Base-by-base conservation (phyloP, 2,113 vertebrate species). In the Nicator chloris region DNA sequence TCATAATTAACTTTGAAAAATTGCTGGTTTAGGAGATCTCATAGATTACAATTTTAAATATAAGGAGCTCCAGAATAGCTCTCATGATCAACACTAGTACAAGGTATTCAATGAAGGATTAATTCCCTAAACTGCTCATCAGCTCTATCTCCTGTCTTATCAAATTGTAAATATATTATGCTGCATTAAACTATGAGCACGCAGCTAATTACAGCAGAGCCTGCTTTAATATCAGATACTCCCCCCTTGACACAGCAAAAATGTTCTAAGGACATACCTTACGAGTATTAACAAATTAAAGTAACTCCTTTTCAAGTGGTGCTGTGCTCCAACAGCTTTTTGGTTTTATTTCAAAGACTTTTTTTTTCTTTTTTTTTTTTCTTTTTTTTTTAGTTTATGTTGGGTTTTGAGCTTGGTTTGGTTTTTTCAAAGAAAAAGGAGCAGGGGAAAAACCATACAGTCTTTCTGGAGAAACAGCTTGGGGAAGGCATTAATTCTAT, bases 1-100 rank as follows among this genome's bases (percentile, higher is more conserved):
- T 96, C 90, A 93, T 94, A 96, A 97, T 97, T 97, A 96, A 97
- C 92, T 96, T 96, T 94, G 93, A 95, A 93, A 89, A 97, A 96
- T 93, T 92, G 73, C 81, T 96, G 88, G 72, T 87, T 91, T 93
- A 92, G 92, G 59, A 97, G 88, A 82, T 93, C 90, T 51, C 95
- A 15, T 14, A 92, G 69, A 96, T 96, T 87, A 73, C 21, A 90
- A 66, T 94, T 96, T 91, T 93, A 95, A 96, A 93, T 97, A 82
- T 39, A 86, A 95, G 86, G 87, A 39, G 35, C 42, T 94, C 93
- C 92, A 69, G 86, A 97, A 94, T 63, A 94, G 90, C 69, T 96
- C 51, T 94, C 93, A 90, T 1, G 33, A 92, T 95, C 87, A 92
- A 77, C 8, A 42, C 77, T 73, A 93, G 76, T 89, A 80, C 89